Evolutionary conservation across 2,888 invertebrate genomes (phyloP).

Genomic region (Latheticus oryzae): DNA sequence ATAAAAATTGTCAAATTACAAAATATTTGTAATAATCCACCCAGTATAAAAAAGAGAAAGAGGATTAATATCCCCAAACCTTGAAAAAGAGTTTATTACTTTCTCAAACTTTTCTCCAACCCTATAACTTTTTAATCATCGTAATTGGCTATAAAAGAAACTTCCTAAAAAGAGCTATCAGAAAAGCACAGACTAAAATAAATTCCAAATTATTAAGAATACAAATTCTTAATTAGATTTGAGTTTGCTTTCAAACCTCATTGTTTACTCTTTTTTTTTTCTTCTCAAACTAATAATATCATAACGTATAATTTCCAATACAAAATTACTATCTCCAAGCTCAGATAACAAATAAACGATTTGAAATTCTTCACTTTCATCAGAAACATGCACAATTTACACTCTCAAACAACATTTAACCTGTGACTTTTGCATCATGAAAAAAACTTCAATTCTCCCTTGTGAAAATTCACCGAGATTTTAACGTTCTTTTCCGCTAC

Average conservation of each 20-base stretch:
- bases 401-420: background rate
- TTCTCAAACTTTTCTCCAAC: constrained; percentile 23
- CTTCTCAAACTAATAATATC: no score
- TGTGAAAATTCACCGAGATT: constrained; percentile 21
- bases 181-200: constrained; percentile 39
- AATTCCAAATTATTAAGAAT: constrained; percentile 48
- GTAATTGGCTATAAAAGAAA: constrained; percentile 50
- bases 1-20: no score
- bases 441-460: constrained; percentile 12
- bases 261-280: no score
- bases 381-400: constrained; percentile 1
- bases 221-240: constrained; percentile 61
- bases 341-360: constrained; percentile 6
- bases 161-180: constrained; percentile 42
- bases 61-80: constrained; percentile 14
- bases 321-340: constrained; percentile 1
- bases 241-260: constrained; percentile 58
- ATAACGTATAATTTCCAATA: no score
- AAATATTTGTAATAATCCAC: no score
- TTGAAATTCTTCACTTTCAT: constrained; percentile 10
- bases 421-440: constrained; percentile 1
- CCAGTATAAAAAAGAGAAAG: background rate
- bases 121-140: constrained; percentile 49
- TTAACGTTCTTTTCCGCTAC: no score
- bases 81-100: constrained; percentile 35